Base-by-base conservation (phyloP, 2,797 vertebrate species). In the Artibeus jamaicensis region DNA sequence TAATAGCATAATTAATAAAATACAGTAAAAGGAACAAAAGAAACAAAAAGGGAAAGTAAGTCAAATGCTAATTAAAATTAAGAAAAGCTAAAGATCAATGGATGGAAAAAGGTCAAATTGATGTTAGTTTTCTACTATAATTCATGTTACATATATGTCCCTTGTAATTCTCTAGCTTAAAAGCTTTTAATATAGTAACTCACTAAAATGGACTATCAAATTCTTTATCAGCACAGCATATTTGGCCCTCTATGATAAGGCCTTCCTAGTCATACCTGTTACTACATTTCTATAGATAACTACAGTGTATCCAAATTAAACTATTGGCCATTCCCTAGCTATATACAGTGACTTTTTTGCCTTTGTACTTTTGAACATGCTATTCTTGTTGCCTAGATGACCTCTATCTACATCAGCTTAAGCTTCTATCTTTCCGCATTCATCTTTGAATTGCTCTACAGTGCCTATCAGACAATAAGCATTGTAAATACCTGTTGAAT, bases 231-330 rank as follows among this genome's bases (percentile, higher is more conserved):
- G 70, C 24, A 93, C 14, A 87, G 32, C 22, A 68, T 94, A 83
- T 89, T 67, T 50, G 59, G 46, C 37, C 19, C 37, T 85, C 37
- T 70, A 37, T 70, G 48, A 74, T 81, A 16, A 46, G 59, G 83
- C n/a, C 29, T 2, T 78, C 34, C 18, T 34, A 44, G 12, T 89
- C 59, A 94, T 34, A 87, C 39, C 16, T 59, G 21, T 93, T 48
- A 95, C 53, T 95, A 91, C 16, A 86, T 71, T 91, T 94, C 68
- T 89, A 70, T 76, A 88, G 70, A 65, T 87, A 92, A 90, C 50
- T 88, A 88, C 22, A 79, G 32, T 84, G 24, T 46, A 95, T 48
- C 50, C 82, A 96, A 94, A 93, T 50, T 84, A 93, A 93, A 93
- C 65, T 86, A 77, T 29, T 94, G 44, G 44, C n/a, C 37, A 93